Percentiles rank a stretch among this genome's conserved stretches.
Conservation (phyloP, 1,140 invertebrate species). For the Diploscapter pachys region DNA sequence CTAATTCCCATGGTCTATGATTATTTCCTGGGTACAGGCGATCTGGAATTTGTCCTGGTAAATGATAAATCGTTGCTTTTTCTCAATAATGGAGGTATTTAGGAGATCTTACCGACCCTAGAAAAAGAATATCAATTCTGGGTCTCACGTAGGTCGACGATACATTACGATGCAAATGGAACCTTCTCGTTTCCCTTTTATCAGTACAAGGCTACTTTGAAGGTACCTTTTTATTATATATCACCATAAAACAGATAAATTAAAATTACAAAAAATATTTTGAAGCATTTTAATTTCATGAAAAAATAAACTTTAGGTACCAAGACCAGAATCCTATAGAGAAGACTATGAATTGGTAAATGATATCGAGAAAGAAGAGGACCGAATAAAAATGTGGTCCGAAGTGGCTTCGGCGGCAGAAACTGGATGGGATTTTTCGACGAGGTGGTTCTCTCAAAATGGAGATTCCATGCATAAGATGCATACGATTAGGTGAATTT, state of each 20-base stretch:
- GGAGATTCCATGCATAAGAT: conserved; percentile 25
- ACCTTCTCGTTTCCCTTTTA: conserved; percentile 48
- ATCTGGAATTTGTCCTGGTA: conserved; percentile 67
- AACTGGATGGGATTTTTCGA: conserved; percentile 91
- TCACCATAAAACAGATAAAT: too few relatives aligned
- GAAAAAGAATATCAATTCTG: conserved; percentile 57
- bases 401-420: conserved; percentile 83
- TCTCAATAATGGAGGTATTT: conserved; percentile 12
- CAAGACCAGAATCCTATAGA: conserved; percentile 40
- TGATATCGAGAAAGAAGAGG: conserved; percentile 43
- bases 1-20: conserved; percentile 80
- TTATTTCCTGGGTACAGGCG: conserved; percentile 67
- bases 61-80: not conserved
- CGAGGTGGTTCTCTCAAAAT: conserved; percentile 76
- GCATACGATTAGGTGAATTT: conserved; percentile 23
- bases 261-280: too few relatives aligned
- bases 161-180: not conserved
- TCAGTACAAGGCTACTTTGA: conserved; percentile 45
- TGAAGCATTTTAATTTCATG: too few relatives aligned
- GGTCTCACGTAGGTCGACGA: conserved; percentile 38
- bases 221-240: too few relatives aligned
- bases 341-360: conserved; percentile 40
- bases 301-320: conserved; percentile 23
- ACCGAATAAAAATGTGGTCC: conserved; percentile 63
- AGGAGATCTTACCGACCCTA: conserved; percentile 49